Evolutionary conservation across 1,140 invertebrate genomes (phyloP).

Genomic region (Apis mellifera): DNA sequence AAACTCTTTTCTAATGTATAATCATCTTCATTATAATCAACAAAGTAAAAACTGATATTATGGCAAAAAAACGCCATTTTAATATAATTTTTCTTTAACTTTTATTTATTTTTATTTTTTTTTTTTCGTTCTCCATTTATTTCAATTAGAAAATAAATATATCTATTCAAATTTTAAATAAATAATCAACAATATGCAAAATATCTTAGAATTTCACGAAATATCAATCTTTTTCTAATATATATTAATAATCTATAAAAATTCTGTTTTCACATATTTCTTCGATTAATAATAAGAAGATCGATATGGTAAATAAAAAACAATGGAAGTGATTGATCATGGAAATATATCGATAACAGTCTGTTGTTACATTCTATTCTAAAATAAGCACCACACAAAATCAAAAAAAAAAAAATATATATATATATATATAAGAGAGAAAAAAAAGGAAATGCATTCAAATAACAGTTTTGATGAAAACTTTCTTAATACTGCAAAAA

Average conservation of each 20-base stretch:
- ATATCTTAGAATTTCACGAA: slow-evolving; percentile 25
- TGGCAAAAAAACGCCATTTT: not conserved
- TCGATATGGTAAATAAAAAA: slow-evolving; percentile 15
- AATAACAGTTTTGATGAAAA: not conserved
- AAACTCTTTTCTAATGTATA: slow-evolving; percentile 1
- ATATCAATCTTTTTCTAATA: not conserved
- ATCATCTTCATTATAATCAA: slow-evolving; percentile 23
- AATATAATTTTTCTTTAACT: not conserved
- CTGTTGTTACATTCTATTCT: slow-evolving; percentile 6
- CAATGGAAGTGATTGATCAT: slow-evolving; percentile 12
- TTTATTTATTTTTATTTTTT: not conserved
- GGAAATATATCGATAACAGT: not conserved
- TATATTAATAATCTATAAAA: slow-evolving; percentile 20
- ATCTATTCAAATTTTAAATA: slow-evolving; percentile 33
- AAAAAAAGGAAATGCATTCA: not conserved
- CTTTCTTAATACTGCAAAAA: slow-evolving; percentile 1
- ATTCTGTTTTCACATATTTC: slow-evolving; percentile 1
- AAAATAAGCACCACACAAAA: slow-evolving; percentile 19
- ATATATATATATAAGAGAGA: not conserved
- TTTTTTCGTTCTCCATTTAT: not conserved
- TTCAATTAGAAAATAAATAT: slow-evolving; percentile 35
- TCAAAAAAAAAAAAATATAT: not conserved
- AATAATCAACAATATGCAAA: slow-evolving; percentile 32
- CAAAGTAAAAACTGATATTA: not conserved
- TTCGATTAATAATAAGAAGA: not conserved